Evolutionary conservation across 2,797 vertebrate species (phyloP), one percentile per base, ranked within the genome.

Genomic region (Aotus griseimembra): DNA sequence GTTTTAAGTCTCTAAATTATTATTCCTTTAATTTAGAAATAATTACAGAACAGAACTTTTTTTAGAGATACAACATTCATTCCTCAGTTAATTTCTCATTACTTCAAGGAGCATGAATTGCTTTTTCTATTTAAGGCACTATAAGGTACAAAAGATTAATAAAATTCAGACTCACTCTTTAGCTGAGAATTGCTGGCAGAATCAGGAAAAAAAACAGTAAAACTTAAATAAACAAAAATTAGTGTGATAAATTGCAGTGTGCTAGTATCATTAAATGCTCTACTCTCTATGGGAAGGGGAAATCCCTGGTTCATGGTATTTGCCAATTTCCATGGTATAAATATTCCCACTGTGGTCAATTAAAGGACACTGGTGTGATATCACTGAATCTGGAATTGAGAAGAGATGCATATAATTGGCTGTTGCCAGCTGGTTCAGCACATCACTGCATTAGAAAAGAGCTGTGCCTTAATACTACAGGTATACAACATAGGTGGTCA

Each of bases 21-120:
- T 82, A 89, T 92, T 81, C 48, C 73, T 93, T 93, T 36, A 9
- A 90, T 85, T 83, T 90, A 96, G 12, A 88, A 88, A 67, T 92
- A 24, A 82, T 85, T 91, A 41, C 26, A 86, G 55, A 91, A 94
- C 55, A 76, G 13, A 6, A 0, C 9, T 84, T 87, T 79, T 70
- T 19, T 46, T 17, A 39, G 19, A 4, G 57, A 85, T 50, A 50
- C 24, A 46, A 89, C 17, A 84, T 92, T 39, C 1, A 83, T 36
- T 82, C 44, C 41, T 79, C 41, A 92, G 20, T 93, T 52, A 76
- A 22, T 76, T 96, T 95, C 33, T 73, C 52, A 86, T 64, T 86
- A 88, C 85, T 52, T 87, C 20, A 84, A 92, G 96, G 83, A 95
- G 11, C 8, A 73, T 57, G 11, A 70, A 61, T 50, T 70, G 26